Percentiles rank a stretch among this genome's conserved stretches.
Evolutionary conservation across 2,797 vertebrate species (phyloP).

Genomic region (Melanotaenia maccullochi): DNA sequence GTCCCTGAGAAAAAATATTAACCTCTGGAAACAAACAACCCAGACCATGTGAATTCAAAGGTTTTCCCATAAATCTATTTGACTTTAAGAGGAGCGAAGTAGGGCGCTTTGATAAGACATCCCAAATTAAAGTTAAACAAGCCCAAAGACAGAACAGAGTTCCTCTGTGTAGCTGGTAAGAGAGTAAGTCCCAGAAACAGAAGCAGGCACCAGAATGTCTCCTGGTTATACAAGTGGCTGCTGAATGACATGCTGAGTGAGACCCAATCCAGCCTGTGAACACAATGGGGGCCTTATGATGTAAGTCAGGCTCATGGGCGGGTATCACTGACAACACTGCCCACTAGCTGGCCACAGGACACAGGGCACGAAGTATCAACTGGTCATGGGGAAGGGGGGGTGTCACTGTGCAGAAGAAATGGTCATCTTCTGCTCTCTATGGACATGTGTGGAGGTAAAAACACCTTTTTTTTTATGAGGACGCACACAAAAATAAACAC

Average conservation of each 20-base stretch:
- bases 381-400: conserved; percentile 41
- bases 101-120: conserved; percentile 53
- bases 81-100: conserved; percentile 43
- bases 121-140: conserved; percentile 69
- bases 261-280: conserved; percentile 80
- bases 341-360: conserved; percentile 74
- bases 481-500: conserved; percentile 37
- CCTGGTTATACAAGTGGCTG: conserved; percentile 81
- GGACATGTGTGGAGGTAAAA: conserved; percentile 48
- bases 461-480: conserved; percentile 29
- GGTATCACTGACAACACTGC: conserved; percentile 74
- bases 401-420: conserved; percentile 51
- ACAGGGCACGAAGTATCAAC: conserved; percentile 58
- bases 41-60: conserved; percentile 39
- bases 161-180: conserved; percentile 74
- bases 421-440: conserved; percentile 60
- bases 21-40: conserved; percentile 54
- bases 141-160: conserved; percentile 69
- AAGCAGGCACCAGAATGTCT: conserved; percentile 82
- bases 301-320: conserved; percentile 77
- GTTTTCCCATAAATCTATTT: conserved; percentile 51
- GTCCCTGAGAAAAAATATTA: conserved; percentile 45
- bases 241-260: conserved; percentile 80
- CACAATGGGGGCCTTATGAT: conserved; percentile 84
- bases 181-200: conserved; percentile 72